These are phyloP conservation scores for Oxygymnocypris stewartii DNA, from an alignment of 2,113 vertebrate species.

Conservation along the genomic window DNA sequence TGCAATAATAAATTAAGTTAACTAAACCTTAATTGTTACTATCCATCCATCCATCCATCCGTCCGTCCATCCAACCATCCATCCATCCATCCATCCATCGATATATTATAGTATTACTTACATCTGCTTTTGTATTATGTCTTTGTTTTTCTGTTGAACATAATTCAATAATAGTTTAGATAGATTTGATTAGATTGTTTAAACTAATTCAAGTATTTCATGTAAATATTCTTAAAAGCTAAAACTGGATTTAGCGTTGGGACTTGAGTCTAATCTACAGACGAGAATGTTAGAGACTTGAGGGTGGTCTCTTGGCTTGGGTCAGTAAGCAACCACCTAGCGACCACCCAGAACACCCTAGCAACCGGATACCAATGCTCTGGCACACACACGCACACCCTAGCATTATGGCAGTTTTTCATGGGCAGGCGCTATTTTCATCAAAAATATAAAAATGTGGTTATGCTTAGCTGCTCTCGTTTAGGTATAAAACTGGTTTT, in stretches of 20 bases:
- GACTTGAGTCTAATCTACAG: neutral
- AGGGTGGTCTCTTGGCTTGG: constrained; percentile 10
- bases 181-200: too few species aligned
- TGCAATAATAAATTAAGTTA: too few species aligned
- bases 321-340: constrained; percentile 26
- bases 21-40: too few species aligned
- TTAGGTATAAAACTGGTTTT: neutral
- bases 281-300: neutral
- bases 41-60: too few species aligned
- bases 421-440: too few species aligned
- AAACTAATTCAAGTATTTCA: neutral
- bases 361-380: neutral
- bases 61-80: accelerated
- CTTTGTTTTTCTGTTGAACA: neutral
- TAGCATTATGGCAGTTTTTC: neutral
- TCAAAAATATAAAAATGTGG: neutral
- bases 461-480: neutral
- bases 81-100: accelerated
- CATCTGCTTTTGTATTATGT: neutral
- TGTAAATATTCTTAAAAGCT: neutral
- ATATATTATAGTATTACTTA: neutral
- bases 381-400: neutral
- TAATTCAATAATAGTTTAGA: neutral
- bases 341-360: constrained; percentile 25
- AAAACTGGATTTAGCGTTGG: neutral